Conservation (phyloP, 2,888 invertebrate genomes). For the Hyposoter dolosus region DNA sequence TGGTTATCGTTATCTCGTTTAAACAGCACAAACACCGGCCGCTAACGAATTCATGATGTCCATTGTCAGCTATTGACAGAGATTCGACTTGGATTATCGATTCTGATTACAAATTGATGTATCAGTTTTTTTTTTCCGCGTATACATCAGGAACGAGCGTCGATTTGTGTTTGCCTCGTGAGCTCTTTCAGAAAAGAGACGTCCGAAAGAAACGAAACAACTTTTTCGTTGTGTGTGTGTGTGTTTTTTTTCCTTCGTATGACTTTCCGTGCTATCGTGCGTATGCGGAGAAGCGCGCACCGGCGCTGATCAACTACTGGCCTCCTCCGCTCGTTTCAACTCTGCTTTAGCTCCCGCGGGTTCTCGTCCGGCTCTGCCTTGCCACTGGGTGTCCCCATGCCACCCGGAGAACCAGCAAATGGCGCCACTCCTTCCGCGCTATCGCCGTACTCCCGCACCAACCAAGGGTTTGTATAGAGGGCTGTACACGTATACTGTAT, state of each 20-base stretch:
- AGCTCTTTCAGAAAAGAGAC: constrained; percentile 7
- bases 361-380: constrained; percentile 47
- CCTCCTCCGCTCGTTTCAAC: constrained; percentile 45
- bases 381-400: constrained; percentile 53
- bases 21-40: constrained; percentile 28
- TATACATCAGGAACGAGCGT: background rate
- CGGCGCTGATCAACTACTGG: constrained; percentile 66
- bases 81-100: background rate
- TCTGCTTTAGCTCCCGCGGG: constrained; percentile 38
- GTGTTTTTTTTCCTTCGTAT: background rate
- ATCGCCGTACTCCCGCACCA: constrained; percentile 57
- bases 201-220: background rate
- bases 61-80: background rate
- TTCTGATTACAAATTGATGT: constrained; percentile 3
- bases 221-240: background rate
- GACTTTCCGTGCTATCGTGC: constrained; percentile 19
- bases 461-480: constrained; percentile 7
- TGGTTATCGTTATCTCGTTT: constrained; percentile 21
- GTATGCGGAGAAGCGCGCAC: constrained; percentile 63
- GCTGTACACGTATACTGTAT: background rate
- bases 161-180: background rate
- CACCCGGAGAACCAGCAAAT: constrained; percentile 62
- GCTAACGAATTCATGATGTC: background rate
- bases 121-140: background rate
- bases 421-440: constrained; percentile 68